Base-by-base conservation (phyloP, 2,888 invertebrate species). In the Watsonalla cultraria region DNA sequence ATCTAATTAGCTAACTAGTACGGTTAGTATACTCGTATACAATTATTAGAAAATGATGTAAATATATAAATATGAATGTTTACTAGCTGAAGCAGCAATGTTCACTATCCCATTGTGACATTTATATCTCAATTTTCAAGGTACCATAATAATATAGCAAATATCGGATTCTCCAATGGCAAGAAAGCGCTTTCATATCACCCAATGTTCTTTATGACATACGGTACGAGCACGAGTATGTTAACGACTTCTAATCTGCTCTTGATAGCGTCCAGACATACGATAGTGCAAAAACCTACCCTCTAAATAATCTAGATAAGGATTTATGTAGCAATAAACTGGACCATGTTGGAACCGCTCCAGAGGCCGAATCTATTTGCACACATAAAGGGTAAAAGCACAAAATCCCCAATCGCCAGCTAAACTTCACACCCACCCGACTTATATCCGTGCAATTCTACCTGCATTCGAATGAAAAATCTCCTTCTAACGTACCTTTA, bases 271-370 rank as follows among this genome's bases (percentile, higher is more conserved):
- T 54, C 42, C 51, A 56, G 53, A 54, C 54, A 59, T 51, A 49
- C 9, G 53, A 57, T 52, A 53, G 59, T 46, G 58, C 59, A 65
- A 69, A 69, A 72, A 73, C 55, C 62, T 56, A 56, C 57, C 54
- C 51, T 50, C 42, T 42, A 58, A 65, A 49, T 33, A 15, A 53
- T 58, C 51, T 51, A 66, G 71, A 79, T 82, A 76, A 73, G 71
- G 72, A 83, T 84, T 84, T 82, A 83, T 78, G 74, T 67, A 60
- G 77, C 72, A 78, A 80, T 84, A 80, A 80, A 75, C 65, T 59
- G 60, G 63, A 64, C 68, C 61, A 56, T 57, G 58, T 78, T 85
- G 84, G 82, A 80, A 59, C 53, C 60, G 60, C 62, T 80, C 82
- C 82, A 84, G 77, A 61, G 60, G 60, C 64, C 61, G 73, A 81